Conservation (phyloP, 2,113 vertebrate genomes). For the Ginglymostoma cirratum region DNA sequence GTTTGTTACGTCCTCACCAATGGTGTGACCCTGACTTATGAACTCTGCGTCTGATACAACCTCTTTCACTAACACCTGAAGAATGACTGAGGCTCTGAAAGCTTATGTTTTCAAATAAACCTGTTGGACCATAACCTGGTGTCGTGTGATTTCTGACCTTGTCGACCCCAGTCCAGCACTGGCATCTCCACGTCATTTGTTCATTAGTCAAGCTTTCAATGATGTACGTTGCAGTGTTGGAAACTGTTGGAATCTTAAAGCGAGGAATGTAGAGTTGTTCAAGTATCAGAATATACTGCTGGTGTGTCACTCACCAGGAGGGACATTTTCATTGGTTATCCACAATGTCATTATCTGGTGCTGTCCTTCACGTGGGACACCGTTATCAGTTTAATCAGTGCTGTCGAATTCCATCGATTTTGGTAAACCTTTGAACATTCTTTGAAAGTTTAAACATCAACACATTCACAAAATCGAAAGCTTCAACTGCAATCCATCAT, state of each 20-base stretch:
- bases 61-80: too few relatives aligned
- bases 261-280: neutral
- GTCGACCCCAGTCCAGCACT: too few relatives aligned
- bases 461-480: neutral
- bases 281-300: neutral
- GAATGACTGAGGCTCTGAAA: too few relatives aligned
- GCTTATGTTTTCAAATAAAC: too few relatives aligned
- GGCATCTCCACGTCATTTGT: neutral
- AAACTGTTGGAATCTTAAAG: neutral
- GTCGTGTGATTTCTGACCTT: too few relatives aligned
- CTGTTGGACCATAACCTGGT: too few relatives aligned
- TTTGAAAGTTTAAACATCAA: neutral
- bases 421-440: neutral
- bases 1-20: too few relatives aligned
- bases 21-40: too few relatives aligned
- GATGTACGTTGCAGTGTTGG: neutral
- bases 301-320: neutral
- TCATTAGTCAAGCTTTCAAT: neutral
- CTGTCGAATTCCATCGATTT: neutral
- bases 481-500: neutral
- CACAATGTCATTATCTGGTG: neutral
- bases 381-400: neutral
- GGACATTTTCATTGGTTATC: neutral
- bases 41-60: too few relatives aligned
- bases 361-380: too few relatives aligned